Conservation (phyloP, 1,140 invertebrate genomes). For the Saccostrea echinata region DNA sequence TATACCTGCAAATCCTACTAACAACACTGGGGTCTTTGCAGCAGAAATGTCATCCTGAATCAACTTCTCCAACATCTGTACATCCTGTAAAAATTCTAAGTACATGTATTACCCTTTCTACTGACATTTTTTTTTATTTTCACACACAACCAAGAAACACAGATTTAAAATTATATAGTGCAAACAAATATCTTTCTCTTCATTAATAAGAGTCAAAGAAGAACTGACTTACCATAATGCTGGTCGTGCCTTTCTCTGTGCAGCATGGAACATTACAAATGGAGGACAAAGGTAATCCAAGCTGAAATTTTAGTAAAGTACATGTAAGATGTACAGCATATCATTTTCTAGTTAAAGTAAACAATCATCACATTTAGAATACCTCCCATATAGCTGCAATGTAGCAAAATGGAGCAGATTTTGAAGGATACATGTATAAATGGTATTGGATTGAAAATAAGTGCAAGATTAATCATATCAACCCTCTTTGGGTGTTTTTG, state of each 20-base stretch:
- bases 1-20: conserved; percentile 88
- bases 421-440: no score
- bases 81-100: conserved; percentile 82
- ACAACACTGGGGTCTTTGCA: conserved; percentile 88
- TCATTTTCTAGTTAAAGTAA: no score
- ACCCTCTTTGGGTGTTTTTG: no score
- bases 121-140: background rate
- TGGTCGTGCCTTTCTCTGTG: conserved; percentile 81
- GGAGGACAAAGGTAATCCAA: conserved; percentile 89
- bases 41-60: conserved; percentile 89
- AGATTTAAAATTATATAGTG: background rate
- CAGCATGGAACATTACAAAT: conserved; percentile 91
- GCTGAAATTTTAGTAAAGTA: conserved; percentile 77
- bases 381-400: no score
- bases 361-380: no score
- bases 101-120: background rate
- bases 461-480: no score
- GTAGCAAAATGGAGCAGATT: no score
- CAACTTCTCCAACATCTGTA: conserved; percentile 88
- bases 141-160: background rate
- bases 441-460: no score
- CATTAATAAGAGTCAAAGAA: background rate
- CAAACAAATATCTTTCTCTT: background rate
- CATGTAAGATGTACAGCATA: background rate
- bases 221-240: conserved; percentile 78